Base-by-base conservation (phyloP, 2,113 vertebrate genomes). In the Cololabis saira region DNA sequence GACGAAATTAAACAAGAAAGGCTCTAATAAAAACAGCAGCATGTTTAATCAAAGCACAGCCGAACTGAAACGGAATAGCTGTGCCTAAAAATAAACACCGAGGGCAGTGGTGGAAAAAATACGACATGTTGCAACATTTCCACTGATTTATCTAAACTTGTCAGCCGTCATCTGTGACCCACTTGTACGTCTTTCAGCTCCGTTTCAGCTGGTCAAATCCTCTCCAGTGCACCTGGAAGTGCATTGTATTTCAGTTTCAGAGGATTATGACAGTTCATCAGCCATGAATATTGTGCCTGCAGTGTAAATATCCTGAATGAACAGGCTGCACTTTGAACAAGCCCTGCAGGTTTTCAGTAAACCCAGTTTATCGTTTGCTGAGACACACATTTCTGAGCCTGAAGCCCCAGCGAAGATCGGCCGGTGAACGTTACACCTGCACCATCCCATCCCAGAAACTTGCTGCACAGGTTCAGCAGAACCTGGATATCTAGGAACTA, bases 391-490 rank as follows among this genome's bases (percentile, higher is more conserved):
- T 33, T 56, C 74, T 70, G n/a, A 24, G 44, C 49, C 12, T 17
- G 8, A 75, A 74, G 37, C 24, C 47, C 16, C 15, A 16, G 19
- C n/a, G 21, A 9, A 19, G 51, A 69, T 67, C 11, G 24, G 43
- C 12, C 48, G n/a, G 10, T 54, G 64, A 58, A 40, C 45, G n/a
- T 41, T 41, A 24, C 62, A 50, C 58, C 59, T 52, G 61, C 3
- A 10, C 61, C 77, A 69, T 74, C 78, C 82, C 78, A 65, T 67
- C 40, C 40, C 45, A 73, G 24, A 71, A 52, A 21, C 55, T 19
- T 63, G 7, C 64, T 30, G 48, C 70, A 67, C 52, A 65, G 62
- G 41, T 41, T 60, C 45, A 85, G 37, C 74, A n/a, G n/a, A n/a
- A n/a, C n/a, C n/a, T n/a, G n/a, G n/a, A n/a, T n/a, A n/a, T n/a